phyloP scores from a whole-genome alignment of 2,888 invertebrate species.

The Athrips mouffetella region DNA sequence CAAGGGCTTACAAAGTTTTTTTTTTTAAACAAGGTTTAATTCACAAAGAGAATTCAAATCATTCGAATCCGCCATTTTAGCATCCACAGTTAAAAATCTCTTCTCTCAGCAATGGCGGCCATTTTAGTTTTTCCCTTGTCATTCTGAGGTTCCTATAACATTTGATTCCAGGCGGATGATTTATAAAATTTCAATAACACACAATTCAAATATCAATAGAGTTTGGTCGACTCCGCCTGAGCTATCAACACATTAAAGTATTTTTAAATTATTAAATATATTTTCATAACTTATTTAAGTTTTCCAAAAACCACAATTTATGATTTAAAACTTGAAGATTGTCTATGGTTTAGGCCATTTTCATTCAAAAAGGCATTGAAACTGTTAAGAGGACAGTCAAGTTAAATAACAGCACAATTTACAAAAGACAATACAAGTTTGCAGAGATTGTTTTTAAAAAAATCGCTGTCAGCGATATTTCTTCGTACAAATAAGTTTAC shows the following conservation, averaged over 20 bases:
- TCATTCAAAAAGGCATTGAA: slow-evolving; percentile 1
- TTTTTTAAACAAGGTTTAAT: neutral
- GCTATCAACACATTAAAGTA: slow-evolving; percentile 1
- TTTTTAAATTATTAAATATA: slow-evolving; percentile 3
- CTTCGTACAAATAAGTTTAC: slow-evolving; percentile 1
- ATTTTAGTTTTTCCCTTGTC: neutral
- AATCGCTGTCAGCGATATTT: neutral
- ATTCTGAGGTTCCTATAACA: neutral
- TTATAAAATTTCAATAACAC: neutral
- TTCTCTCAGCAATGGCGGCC: neutral
- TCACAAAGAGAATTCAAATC: neutral
- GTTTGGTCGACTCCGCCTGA: slow-evolving; percentile 1
- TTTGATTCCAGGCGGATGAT: slow-evolving; percentile 4
- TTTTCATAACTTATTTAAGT: neutral
- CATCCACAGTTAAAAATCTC: neutral
- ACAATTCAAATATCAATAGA: slow-evolving; percentile 1
- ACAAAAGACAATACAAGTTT: slow-evolving; percentile 6
- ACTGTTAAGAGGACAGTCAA: neutral
- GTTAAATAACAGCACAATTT: neutral
- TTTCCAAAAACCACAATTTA: slow-evolving; percentile 2
- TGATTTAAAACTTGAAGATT: neutral
- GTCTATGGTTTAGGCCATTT: slow-evolving; percentile 1
- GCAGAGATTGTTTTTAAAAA: neutral
- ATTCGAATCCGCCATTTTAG: neutral
- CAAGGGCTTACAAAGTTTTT: neutral